Evolutionary conservation across 1,140 invertebrate species (phyloP), one percentile per base, ranked within the genome.

Genomic region (Ceratitis capitata): DNA sequence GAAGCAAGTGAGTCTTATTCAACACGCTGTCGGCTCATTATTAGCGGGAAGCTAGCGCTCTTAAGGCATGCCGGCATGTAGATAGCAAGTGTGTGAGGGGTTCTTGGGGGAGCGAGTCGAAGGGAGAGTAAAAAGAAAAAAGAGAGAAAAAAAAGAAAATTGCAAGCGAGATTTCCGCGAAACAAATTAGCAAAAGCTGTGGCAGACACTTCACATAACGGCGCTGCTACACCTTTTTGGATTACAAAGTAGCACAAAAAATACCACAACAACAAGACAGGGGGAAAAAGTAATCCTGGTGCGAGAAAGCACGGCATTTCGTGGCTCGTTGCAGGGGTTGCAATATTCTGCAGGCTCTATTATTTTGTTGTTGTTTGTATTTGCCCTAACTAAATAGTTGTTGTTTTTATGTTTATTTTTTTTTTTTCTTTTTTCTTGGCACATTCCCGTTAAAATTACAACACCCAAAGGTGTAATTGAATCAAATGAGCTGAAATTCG

Each of bases 401-500:
- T 82, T 56, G 35, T 61, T 82, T 26, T 69, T 23, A 56, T 0
- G 10, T 4, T 56, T 56, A 4, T 56, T 56, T 56, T 26, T 84
- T 2, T 26, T 2, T 26, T 29, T 74, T 74, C 1, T 83, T 85
- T 83, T 85, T 64, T 82, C 2, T 32, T 45, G 58, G 32, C 45
- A n/a, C 69, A 45, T 53, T 42, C 32, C n/a, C 49, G 61, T 49
- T 86, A 85, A 89, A 89, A 89, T 91, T 91, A 91, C 89, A 91
- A 88, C 89, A 91, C 90, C 90, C 90, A 88, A 90, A 91, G 90
- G 90, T 91, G 89, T 91, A 91, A 91, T 91, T 91, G 90, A 91
- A 91, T 91, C 88, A 90, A 91, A 91, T 91, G 90, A 91, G 87
- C 87, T 90, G 88, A 78, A 78, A 78, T 78, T 42, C 69, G 69